A percentile compares a stretch with the other conserved stretches of the same genome.
Conservation (phyloP, 2,888 invertebrate genomes). For the Carabus problematicus region DNA sequence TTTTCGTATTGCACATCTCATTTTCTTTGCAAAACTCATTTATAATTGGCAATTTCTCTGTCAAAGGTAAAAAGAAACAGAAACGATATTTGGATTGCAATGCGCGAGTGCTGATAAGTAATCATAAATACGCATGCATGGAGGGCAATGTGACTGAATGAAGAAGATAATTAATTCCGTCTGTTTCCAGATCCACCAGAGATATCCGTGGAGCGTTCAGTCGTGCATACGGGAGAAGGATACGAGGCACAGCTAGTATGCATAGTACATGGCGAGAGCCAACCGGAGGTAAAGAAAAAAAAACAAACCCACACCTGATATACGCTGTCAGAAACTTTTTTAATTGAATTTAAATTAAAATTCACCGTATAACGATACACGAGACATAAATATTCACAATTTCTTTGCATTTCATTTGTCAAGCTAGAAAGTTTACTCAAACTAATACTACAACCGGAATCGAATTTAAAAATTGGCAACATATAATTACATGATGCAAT, state of each 20-base stretch:
- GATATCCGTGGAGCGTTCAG: constrained; percentile 67
- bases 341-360: constrained; percentile 10
- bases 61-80: constrained; percentile 11
- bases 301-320: constrained; percentile 8
- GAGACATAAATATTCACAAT: no score
- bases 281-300: constrained; percentile 66
- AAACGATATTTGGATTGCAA: no score
- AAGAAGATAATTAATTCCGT: constrained; percentile 19
- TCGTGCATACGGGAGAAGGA: constrained; percentile 73
- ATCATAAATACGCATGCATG: background rate
- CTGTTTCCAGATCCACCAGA: constrained; percentile 65
- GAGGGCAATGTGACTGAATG: background rate
- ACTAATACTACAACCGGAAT: no score
- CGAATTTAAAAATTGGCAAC: no score
- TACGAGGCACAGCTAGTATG: constrained; percentile 73
- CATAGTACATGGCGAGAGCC: constrained; percentile 72
- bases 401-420: no score
- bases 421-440: no score
- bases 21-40: constrained; percentile 19
- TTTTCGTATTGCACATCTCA: no score
- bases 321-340: background rate
- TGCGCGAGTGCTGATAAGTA: background rate
- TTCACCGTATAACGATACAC: background rate
- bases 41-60: constrained; percentile 31
- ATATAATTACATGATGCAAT: no score